Percentiles rank a stretch among this genome's conserved stretches.
phyloP scores from a whole-genome alignment of 2,797 vertebrate genomes.

The Rallus crepitans region DNA sequence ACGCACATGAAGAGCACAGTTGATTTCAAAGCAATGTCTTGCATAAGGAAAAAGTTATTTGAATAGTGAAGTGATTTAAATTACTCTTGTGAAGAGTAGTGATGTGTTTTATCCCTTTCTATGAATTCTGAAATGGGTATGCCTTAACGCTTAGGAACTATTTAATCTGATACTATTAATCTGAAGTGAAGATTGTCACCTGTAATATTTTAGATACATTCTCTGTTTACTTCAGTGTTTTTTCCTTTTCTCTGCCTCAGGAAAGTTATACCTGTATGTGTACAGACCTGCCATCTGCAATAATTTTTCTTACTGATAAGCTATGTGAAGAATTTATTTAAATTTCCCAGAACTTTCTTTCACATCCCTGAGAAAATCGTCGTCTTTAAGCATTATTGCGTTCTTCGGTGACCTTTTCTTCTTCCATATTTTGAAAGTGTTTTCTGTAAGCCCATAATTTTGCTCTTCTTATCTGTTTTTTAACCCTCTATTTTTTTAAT shows the following conservation, averaged over 20 bases:
- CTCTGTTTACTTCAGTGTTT: background rate
- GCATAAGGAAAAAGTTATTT: background rate
- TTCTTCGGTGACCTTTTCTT: background rate
- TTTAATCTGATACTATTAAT: background rate
- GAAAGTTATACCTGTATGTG: background rate
- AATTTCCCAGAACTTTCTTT: background rate
- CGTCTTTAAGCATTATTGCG: background rate
- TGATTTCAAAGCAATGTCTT: background rate
- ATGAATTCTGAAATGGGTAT: background rate
- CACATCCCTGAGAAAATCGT: background rate
- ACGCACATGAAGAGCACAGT: background rate
- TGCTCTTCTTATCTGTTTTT: background rate
- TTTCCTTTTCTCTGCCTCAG: background rate
- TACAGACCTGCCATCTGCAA: background rate
- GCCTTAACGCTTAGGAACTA: background rate
- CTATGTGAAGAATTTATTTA: background rate
- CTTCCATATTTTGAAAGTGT: background rate
- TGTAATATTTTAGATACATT: background rate
- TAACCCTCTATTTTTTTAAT: background rate
- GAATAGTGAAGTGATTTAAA: background rate
- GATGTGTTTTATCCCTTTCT: background rate
- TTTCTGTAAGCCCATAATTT: background rate
- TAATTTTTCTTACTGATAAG: background rate
- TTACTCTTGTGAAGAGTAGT: background rate
- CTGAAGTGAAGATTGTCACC: background rate